phyloP scores from a whole-genome alignment of 2,888 invertebrate species.

The Rhimphoctona megacephalus region DNA sequence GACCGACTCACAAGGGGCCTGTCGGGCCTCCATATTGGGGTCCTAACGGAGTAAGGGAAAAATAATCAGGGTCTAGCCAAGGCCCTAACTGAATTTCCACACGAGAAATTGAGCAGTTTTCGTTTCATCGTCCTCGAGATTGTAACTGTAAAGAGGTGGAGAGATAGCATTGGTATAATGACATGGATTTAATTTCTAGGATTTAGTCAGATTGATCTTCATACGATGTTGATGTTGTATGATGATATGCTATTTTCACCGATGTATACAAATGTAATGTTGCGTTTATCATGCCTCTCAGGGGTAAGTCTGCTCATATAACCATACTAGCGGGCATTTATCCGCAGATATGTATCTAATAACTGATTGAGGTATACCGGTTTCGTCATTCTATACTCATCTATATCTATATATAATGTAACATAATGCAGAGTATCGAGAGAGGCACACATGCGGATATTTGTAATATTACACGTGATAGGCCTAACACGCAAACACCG shows the following conservation, averaged over 20 bases:
- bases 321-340: conserved; percentile 55
- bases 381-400: conserved; percentile 16
- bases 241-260: conserved; percentile 36
- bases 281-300: conserved; percentile 56
- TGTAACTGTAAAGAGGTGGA: not conserved
- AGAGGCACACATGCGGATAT: conserved; percentile 47
- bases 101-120: no score
- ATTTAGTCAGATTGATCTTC: conserved; percentile 52
- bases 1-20: no score
- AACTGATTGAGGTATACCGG: conserved; percentile 64
- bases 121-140: not conserved
- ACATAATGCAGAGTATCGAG: conserved; percentile 41
- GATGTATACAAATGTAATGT: conserved; percentile 8
- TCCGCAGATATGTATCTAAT: conserved; percentile 68
- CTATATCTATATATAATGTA: conserved; percentile 2
- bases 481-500: conserved; percentile 56
- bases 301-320: conserved; percentile 46
- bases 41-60: no score
- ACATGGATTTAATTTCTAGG: conserved; percentile 17
- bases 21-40: no score
- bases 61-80: no score
- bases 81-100: no score
- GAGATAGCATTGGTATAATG: not conserved
- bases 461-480: conserved; percentile 63
- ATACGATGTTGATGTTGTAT: conserved; percentile 12